Conservation (phyloP, 1,140 invertebrate species). For the Panulirus ornatus region DNA sequence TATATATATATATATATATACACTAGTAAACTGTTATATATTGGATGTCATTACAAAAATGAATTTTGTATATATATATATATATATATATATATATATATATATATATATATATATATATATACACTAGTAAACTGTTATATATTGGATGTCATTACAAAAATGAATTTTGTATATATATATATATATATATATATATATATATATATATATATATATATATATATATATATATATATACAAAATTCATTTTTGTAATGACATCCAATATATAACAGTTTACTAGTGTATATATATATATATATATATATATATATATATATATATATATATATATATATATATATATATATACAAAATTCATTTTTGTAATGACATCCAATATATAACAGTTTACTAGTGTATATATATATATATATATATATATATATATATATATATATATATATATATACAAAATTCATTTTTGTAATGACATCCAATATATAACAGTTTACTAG, state of each 20-base stretch:
- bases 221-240: conserved; percentile 18
- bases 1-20: too few species aligned
- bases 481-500: too few species aligned
- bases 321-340: conserved; percentile 41
- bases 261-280: background rate
- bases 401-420: conserved; percentile 38
- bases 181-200: conserved; percentile 20
- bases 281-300: conserved; percentile 23
- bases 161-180: conserved; percentile 6
- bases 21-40: too few species aligned
- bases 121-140: too few species aligned
- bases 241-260: too few species aligned
- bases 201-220: conserved; percentile 30
- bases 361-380: too few species aligned
- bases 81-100: too few species aligned
- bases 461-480: too few species aligned
- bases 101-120: too few species aligned
- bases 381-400: background rate
- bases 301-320: conserved; percentile 41
- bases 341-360: conserved; percentile 36
- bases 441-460: conserved; percentile 32
- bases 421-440: conserved; percentile 38
- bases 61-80: too few species aligned
- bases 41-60: too few species aligned
- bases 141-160: too few species aligned